Conservation (phyloP, 2,888 invertebrate species). For the Diploptera punctata region DNA sequence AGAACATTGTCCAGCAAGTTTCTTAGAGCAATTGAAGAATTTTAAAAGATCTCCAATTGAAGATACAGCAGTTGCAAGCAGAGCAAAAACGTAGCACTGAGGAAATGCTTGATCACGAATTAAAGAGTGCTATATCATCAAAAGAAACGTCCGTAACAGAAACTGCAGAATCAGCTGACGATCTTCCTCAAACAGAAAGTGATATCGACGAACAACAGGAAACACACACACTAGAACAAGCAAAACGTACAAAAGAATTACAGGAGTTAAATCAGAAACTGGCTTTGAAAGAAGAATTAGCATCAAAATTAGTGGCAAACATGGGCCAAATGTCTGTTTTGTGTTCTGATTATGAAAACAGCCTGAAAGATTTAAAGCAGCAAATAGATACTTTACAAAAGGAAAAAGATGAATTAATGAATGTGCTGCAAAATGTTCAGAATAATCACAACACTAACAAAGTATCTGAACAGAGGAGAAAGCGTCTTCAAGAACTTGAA, state of each 20-base stretch:
- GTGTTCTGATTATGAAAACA: conserved; percentile 61
- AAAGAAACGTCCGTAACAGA: conserved; percentile 51
- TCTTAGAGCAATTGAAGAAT: conserved; percentile 33
- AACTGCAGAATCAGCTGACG: conserved; percentile 52
- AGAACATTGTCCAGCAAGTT: conserved; percentile 39
- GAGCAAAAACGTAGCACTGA: conserved; percentile 65
- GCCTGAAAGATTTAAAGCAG: conserved; percentile 69
- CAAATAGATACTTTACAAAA: conserved; percentile 73
- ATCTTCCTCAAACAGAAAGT: conserved; percentile 24
- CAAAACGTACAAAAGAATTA: conserved; percentile 56
- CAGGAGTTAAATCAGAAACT: conserved; percentile 60
- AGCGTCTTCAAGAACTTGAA: conserved; percentile 79
- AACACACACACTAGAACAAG: conserved; percentile 72
- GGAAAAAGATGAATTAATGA: conserved; percentile 75
- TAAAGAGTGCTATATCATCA: conserved; percentile 46
- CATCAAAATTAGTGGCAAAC: conserved; percentile 68
- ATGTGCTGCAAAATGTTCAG: conserved; percentile 65
- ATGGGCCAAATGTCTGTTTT: conserved; percentile 57
- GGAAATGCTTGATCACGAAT: conserved; percentile 50
- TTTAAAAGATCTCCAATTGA: conserved; percentile 54
- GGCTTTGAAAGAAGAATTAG: conserved; percentile 69
- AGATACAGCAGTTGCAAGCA: conserved; percentile 51
- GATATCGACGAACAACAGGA: conserved; percentile 69
- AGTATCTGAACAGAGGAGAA: conserved; percentile 74
- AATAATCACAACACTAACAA: conserved; percentile 58